Conservation (phyloP, 2,888 invertebrate genomes). For the Gisinianus flammeolus region DNA sequence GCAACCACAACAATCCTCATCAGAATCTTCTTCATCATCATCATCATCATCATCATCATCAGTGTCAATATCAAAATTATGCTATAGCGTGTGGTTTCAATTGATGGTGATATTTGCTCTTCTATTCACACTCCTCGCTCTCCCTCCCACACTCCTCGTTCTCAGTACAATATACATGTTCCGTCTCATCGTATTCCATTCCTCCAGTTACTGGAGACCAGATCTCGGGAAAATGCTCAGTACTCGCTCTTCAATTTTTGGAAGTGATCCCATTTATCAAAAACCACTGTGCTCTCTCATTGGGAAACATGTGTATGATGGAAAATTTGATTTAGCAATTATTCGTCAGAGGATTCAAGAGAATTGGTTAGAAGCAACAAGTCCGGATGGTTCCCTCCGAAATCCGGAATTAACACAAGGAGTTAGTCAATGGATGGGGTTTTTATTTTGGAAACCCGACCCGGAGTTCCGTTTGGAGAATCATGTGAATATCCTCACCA, state of each 20-base stretch:
- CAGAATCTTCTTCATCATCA: background rate
- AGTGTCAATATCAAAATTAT: slow-evolving; percentile 14
- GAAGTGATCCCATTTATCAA: slow-evolving; percentile 30
- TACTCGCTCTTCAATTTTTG: slow-evolving; percentile 30
- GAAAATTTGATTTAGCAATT: slow-evolving; percentile 17
- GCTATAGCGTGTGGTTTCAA: slow-evolving; percentile 21
- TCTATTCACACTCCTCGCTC: slow-evolving; percentile 23
- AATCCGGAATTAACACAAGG: slow-evolving; percentile 37
- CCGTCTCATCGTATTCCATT: slow-evolving; percentile 22
- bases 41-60: background rate
- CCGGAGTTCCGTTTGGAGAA: slow-evolving; percentile 23
- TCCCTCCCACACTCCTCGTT: slow-evolving; percentile 31
- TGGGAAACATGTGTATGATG: slow-evolving; percentile 26
- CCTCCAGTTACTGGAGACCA: slow-evolving; percentile 14
- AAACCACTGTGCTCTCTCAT: slow-evolving; percentile 46
- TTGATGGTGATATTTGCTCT: slow-evolving; percentile 20
- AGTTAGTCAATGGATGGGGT: slow-evolving; percentile 35
- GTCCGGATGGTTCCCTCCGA: slow-evolving; percentile 27
- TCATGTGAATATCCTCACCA: slow-evolving; percentile 22
- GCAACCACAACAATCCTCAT: no score
- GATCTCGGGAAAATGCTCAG: slow-evolving; percentile 41
- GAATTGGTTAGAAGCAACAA: slow-evolving; percentile 33
- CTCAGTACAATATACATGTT: slow-evolving; percentile 31
- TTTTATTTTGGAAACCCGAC: slow-evolving; percentile 40
- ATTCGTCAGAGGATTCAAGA: slow-evolving; percentile 10